Conservation (phyloP, 2,113 vertebrate species). For the Phrynosoma platyrhinos region DNA sequence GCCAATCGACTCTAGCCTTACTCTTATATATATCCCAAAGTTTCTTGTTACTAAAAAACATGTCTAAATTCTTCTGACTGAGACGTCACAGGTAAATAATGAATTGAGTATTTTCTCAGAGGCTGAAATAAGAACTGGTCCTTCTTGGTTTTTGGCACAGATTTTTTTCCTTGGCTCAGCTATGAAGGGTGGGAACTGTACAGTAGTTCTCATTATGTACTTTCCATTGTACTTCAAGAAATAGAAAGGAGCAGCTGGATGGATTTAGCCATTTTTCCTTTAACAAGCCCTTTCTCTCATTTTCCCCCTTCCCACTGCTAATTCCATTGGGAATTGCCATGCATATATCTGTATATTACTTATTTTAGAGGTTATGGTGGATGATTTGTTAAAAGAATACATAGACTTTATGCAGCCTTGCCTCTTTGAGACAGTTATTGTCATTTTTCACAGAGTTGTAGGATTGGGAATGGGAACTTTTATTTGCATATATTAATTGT, state of each 20-base stretch:
- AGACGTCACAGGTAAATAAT: neutral
- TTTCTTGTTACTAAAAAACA: neutral
- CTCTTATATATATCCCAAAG: neutral
- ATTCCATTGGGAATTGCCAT: neutral
- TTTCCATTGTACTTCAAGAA: slow-evolving; percentile 53
- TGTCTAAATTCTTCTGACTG: neutral
- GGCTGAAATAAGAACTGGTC: neutral
- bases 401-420: slow-evolving; percentile 20
- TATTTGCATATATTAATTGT: neutral
- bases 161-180: neutral
- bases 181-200: slow-evolving; percentile 31
- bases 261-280: slow-evolving; percentile 57
- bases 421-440: neutral
- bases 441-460: neutral
- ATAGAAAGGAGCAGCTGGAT: slow-evolving; percentile 68
- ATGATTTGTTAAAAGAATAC: slow-evolving; percentile 1
- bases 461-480: neutral
- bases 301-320: slow-evolving; percentile 55
- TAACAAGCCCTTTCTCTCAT: slow-evolving; percentile 54
- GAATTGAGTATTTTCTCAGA: neutral
- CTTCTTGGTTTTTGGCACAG: neutral
- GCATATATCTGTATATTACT: slow-evolving; percentile 58
- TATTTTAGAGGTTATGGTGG: slow-evolving; percentile 51
- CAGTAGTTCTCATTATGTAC: neutral
- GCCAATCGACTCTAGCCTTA: neutral